Percentiles rank a stretch among this genome's conserved stretches.
phyloP scores from a whole-genome alignment of 1,140 invertebrate genomes.

The Drosophila equinoxialis region DNA sequence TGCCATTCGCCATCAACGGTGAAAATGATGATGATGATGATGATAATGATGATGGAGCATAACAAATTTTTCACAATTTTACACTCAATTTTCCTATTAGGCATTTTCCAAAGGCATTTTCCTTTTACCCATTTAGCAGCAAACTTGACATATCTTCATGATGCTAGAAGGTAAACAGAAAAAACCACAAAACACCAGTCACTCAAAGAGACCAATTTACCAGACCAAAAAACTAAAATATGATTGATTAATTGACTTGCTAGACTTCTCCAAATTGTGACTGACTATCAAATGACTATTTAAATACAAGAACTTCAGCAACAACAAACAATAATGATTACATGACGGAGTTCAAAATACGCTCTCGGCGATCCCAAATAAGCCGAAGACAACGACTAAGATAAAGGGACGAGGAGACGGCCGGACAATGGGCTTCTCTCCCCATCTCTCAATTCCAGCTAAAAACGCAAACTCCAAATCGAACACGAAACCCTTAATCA shows the following conservation, averaged over 20 bases:
- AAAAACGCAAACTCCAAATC: slow-evolving; percentile 9
- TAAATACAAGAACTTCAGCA: slow-evolving; percentile 51
- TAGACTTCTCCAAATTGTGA: slow-evolving; percentile 51
- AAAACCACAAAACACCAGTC: neutral
- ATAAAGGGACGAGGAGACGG: neutral
- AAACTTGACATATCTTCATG: neutral
- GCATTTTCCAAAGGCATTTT: slow-evolving; percentile 20
- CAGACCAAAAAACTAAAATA: slow-evolving; percentile 44
- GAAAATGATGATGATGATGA: too few species aligned
- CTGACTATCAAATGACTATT: slow-evolving; percentile 62
- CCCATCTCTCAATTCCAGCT: neutral
- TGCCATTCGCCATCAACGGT: neutral
- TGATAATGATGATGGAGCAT: neutral
- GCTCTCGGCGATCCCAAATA: slow-evolving; percentile 16
- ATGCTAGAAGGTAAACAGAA: neutral
- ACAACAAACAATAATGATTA: slow-evolving; percentile 60
- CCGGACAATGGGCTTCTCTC: neutral
- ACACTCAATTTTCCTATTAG: slow-evolving; percentile 15
- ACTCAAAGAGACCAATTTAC: slow-evolving; percentile 1
- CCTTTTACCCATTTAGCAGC: slow-evolving; percentile 3
- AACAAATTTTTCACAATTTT: slow-evolving; percentile 22
- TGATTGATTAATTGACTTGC: slow-evolving; percentile 73
- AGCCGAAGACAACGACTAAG: too few species aligned
- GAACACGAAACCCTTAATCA: slow-evolving; percentile 10
- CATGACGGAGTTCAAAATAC: slow-evolving; percentile 35